phyloP scores from a whole-genome alignment of 2,797 vertebrate species.

The Austrolebias charrua region DNA sequence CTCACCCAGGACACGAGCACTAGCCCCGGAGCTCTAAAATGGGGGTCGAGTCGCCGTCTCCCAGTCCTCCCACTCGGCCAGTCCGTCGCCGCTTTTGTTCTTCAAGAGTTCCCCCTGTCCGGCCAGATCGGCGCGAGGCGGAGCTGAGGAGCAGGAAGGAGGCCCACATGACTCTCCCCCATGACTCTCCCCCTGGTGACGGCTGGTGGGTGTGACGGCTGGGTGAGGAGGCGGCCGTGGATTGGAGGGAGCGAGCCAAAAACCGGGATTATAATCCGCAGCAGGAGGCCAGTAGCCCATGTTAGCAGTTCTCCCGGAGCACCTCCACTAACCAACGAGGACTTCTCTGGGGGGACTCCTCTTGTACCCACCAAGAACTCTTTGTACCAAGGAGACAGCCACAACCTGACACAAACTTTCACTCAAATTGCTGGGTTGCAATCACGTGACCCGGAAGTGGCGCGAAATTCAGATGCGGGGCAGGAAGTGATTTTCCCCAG shows the following conservation, averaged over 20 bases:
- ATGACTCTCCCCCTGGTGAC: no score
- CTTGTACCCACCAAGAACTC: no score
- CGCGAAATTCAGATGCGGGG: no score
- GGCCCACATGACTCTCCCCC: conserved; percentile 71
- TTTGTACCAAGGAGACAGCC: no score
- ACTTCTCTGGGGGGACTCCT: not conserved
- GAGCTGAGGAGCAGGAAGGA: conserved; percentile 81
- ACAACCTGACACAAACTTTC: no score
- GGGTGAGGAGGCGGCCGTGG: conserved; percentile 52
- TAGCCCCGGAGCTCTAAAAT: conserved; percentile 26
- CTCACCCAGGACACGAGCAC: conserved; percentile 12
- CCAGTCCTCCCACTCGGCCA: conserved; percentile 51
- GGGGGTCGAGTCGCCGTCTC: conserved; percentile 34
- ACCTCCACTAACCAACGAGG: no score
- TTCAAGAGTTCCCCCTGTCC: conserved; percentile 80
- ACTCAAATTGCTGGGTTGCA: no score
- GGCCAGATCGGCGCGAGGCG: conserved; percentile 80
- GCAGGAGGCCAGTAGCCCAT: conserved; percentile 27
- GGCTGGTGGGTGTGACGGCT: conserved; percentile 73
- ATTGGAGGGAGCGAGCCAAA: conserved; percentile 64
- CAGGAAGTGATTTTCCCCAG: no score
- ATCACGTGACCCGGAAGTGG: no score
- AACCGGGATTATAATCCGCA: conserved; percentile 53
- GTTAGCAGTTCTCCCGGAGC: not conserved
- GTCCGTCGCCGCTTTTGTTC: conserved; percentile 82